phyloP scores from a whole-genome alignment of 2,113 vertebrate genomes.

The Pachypanchax playfairii region DNA sequence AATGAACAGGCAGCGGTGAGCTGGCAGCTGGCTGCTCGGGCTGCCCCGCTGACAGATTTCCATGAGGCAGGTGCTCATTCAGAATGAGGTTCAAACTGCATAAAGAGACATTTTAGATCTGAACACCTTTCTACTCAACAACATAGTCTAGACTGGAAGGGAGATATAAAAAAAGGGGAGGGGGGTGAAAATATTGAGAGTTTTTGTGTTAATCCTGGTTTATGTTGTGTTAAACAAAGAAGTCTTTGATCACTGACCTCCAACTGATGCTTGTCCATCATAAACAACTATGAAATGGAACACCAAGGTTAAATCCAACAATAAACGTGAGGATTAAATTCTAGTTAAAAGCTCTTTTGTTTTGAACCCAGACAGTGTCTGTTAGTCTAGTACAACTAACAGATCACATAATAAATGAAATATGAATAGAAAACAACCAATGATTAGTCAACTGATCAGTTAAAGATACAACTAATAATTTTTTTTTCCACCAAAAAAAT shows the following conservation, averaged over 20 bases:
- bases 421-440: no score
- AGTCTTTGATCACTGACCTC: slow-evolving; percentile 26
- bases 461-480: neutral
- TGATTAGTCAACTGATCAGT: no score
- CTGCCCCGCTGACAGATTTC: slow-evolving; percentile 2
- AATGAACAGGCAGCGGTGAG: slow-evolving; percentile 9
- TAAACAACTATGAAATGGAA: neutral
- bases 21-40: slow-evolving; percentile 8
- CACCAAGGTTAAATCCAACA: neutral
- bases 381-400: no score
- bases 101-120: neutral
- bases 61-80: slow-evolving; percentile 11
- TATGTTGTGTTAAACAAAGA: slow-evolving; percentile 12
- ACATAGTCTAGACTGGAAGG: slow-evolving; percentile 13
- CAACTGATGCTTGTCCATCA: neutral
- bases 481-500: no score
- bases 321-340: neutral
- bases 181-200: neutral
- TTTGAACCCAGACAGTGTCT: neutral
- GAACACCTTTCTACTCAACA: slow-evolving; percentile 15
- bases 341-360: neutral
- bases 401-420: no score
- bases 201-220: slow-evolving; percentile 24
- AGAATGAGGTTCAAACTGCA: slow-evolving; percentile 1
- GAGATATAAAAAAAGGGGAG: neutral